Evolutionary conservation across 2,113 vertebrate species (phyloP).

Genomic region (Stomatorhinus ivindoensis): DNA sequence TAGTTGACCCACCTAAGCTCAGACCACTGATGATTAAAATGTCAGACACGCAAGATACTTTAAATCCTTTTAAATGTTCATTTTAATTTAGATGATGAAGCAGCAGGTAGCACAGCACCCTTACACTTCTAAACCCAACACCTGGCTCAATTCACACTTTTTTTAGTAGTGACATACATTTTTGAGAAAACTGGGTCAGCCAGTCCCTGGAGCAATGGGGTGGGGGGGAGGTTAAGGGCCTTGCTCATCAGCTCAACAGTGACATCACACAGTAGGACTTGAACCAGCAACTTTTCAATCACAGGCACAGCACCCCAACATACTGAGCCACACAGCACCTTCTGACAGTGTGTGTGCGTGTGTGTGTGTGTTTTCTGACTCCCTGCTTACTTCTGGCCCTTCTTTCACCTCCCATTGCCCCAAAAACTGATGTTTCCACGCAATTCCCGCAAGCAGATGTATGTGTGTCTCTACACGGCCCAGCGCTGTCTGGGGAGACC

Average conservation of each 20-base stretch:
- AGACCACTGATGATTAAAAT: neutral
- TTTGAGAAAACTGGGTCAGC: neutral
- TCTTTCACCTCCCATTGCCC: neutral
- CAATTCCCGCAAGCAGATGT: neutral
- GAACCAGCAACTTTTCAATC: neutral
- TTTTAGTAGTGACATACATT: neutral
- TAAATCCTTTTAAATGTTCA: neutral
- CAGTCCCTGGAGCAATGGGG: neutral
- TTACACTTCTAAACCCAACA: neutral
- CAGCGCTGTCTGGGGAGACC: neutral
- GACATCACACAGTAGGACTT: neutral
- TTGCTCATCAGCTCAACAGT: neutral
- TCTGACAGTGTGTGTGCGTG: neutral
- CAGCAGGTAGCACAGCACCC: neutral
- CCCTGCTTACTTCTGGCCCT: too few relatives aligned
- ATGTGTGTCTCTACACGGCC: neutral
- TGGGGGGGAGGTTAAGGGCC: neutral
- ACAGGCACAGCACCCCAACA: neutral
- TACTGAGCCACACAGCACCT: neutral
- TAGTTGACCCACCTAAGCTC: neutral
- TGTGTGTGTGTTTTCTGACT: too few relatives aligned
- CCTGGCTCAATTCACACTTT: neutral
- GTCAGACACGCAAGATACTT: neutral
- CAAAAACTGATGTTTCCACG: neutral
- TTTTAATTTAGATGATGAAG: neutral